Percentiles rank a stretch among this genome's conserved stretches.
Evolutionary conservation across 2,113 vertebrate genomes (phyloP).

Genomic region (Synodontis membranacea): DNA sequence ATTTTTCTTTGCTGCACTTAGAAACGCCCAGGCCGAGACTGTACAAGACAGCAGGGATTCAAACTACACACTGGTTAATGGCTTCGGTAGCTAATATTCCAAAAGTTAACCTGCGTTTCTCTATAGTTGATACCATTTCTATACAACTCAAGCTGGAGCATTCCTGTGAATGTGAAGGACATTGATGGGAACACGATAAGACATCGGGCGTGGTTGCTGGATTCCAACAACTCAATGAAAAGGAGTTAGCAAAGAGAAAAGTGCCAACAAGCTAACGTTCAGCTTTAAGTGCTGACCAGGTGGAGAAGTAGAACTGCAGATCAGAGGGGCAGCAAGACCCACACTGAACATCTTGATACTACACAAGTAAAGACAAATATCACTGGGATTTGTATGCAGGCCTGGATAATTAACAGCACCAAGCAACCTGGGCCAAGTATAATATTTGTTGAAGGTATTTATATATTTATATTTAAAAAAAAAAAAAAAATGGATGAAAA

Average conservation of each 20-base stretch:
- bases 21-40: background rate
- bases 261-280: background rate
- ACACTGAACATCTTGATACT: background rate
- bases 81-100: background rate
- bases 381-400: background rate
- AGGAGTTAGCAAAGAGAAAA: background rate
- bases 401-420: constrained; percentile 26
- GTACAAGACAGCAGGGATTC: background rate
- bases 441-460: constrained; percentile 12
- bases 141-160: background rate
- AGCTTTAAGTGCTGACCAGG: background rate
- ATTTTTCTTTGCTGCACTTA: background rate
- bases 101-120: background rate
- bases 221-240: background rate
- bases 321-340: background rate
- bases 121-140: background rate
- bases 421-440: constrained; percentile 29
- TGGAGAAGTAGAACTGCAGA: background rate
- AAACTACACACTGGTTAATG: background rate
- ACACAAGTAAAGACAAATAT: background rate
- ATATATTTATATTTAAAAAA: too few relatives aligned
- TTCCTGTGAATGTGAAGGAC: background rate
- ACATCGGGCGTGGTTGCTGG: background rate
- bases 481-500: too few relatives aligned
- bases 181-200: background rate